Base-by-base conservation (phyloP, 1,140 invertebrate species). In the Lasaia peninsularis region DNA sequence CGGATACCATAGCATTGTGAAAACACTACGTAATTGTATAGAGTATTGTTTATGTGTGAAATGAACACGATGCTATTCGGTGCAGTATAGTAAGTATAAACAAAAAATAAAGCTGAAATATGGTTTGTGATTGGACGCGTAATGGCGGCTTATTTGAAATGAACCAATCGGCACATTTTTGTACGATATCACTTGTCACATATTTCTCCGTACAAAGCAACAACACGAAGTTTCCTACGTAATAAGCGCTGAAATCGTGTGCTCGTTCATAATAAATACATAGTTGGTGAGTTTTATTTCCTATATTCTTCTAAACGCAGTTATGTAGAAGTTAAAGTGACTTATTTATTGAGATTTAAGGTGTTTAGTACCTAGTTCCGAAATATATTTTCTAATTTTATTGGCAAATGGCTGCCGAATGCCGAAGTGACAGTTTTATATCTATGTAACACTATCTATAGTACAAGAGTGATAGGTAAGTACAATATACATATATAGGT, bases 321-420 rank as follows among this genome's bases (percentile, higher is more conserved):
- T 63, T 57, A 60, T 55, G 28, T 34, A 1, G 2, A 48, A 21
- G 2, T 20, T 44, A 24, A 4, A 21, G 20, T 48, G 18, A 21
- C 21, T 6, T 48, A 10, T 20, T 48, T 21, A 44, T n/a, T n/a
- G n/a, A n/a, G n/a, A n/a, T 3, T 28, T 28, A 28, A 28, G 24
- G 44, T 48, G 44, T 21, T 21, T 5, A n/a, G 44, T 21, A 1
- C 20, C 11, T 21, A 11, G 6, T 21, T 48, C 8, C 2, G 20
- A 48, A 48, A 11, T 48, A 20, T 21, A 20, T 76, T 71, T 68
- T 83, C 82, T 86, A 88, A 86, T 79, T 86, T 86, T 86, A 69
- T 84, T 80, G 84, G 86, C 87, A 89, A 89, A 89, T 89, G 87
- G 87, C 87, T 89, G 87, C 85, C 87, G 86, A 81, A 72, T 72